These are phyloP conservation scores for Dicycla oo DNA, from an alignment of 2,888 invertebrate species.

Conservation along the genomic window DNA sequence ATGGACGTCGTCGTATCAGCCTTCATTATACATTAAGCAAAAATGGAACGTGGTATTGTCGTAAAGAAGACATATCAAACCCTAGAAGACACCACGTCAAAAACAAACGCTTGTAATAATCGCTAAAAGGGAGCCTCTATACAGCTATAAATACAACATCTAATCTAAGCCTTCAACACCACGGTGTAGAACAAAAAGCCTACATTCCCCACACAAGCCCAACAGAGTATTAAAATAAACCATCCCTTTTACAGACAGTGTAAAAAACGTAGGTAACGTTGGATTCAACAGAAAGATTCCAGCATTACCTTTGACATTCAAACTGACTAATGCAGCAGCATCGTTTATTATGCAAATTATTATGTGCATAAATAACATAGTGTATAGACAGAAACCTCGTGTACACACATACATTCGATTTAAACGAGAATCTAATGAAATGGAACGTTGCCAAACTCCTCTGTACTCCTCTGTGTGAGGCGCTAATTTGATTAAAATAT, in stretches of 20 bases:
- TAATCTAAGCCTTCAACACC: conserved; percentile 10
- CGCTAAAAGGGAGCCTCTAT: conserved; percentile 3
- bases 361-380: conserved; percentile 16
- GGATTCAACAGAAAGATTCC: not conserved
- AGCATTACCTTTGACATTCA: conserved; percentile 40
- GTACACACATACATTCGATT: conserved; percentile 53
- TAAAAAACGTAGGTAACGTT: conserved; percentile 23
- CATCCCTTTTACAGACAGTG: not conserved
- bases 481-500: conserved; percentile 42
- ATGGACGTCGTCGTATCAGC: not conserved
- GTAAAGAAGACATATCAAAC: too few relatives aligned
- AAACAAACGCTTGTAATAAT: conserved; percentile 6
- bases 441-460: conserved; percentile 53
- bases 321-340: conserved; percentile 34
- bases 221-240: conserved; percentile 16
- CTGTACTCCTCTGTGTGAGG: conserved; percentile 1
- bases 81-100: not conserved
- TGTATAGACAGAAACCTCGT: not conserved
- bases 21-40: not conserved
- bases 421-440: conserved; percentile 49
- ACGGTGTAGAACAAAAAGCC: conserved; percentile 14
- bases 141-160: conserved; percentile 13
- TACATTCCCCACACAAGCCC: not conserved
- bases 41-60: not conserved
- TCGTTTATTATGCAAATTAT: conserved; percentile 52